Conservation (phyloP, 2,113 vertebrate genomes). For the Bufo bufo region DNA sequence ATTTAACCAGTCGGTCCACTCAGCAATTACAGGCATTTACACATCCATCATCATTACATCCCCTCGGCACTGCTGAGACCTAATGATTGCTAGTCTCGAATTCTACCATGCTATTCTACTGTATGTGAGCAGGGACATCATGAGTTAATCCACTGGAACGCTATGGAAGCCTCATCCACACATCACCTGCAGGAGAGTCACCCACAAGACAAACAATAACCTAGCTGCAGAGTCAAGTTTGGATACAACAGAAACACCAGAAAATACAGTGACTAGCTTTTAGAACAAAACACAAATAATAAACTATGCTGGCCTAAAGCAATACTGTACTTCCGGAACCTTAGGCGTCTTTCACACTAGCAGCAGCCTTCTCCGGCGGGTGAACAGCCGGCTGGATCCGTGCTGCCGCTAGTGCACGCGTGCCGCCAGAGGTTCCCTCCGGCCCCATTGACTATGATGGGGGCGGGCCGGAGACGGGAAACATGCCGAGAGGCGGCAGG, state of each 20-base stretch:
- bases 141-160: not conserved
- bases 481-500: too few species aligned
- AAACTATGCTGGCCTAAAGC: too few species aligned
- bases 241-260: not conserved
- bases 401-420: too few species aligned
- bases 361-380: too few species aligned
- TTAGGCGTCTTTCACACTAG: too few species aligned
- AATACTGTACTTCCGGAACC: too few species aligned
- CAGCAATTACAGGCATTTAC: not conserved
- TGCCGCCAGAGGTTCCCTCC: too few species aligned
- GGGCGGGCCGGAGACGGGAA: too few species aligned
- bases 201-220: not conserved
- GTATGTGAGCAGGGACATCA: not conserved
- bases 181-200: conserved; percentile 5
- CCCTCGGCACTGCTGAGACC: not conserved
- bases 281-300: not conserved
- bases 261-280: not conserved
- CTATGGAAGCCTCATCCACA: not conserved
- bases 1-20: not conserved
- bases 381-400: too few species aligned
- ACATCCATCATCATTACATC: not conserved
- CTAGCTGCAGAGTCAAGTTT: not conserved
- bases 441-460: too few species aligned
- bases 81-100: not conserved
- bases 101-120: not conserved